These are phyloP conservation scores for Zaprionus bogoriensis DNA, from an alignment of 2,888 invertebrate genomes.

Conservation along the genomic window DNA sequence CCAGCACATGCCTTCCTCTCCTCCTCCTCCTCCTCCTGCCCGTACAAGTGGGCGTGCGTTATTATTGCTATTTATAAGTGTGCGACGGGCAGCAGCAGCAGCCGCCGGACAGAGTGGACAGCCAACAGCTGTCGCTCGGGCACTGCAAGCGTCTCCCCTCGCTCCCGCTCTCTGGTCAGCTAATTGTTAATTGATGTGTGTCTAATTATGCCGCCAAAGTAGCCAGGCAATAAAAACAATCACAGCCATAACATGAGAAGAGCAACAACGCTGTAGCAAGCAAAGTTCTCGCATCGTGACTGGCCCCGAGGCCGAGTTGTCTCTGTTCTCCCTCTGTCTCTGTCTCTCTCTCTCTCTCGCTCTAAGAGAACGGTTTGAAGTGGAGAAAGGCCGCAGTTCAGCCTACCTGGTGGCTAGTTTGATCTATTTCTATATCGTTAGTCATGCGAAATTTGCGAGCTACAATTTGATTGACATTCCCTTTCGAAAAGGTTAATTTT, in stretches of 20 bases:
- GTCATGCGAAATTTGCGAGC: not conserved
- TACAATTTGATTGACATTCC: no score
- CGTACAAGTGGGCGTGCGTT: conserved; percentile 47
- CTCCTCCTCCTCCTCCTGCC: not conserved
- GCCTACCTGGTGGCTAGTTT: not conserved
- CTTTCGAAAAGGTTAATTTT: no score
- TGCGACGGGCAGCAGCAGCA: no score
- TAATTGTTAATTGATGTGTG: conserved; percentile 82
- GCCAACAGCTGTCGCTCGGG: conserved; percentile 60
- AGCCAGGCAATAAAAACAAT: conserved; percentile 76
- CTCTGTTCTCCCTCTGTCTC: not conserved
- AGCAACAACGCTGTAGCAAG: conserved; percentile 15
- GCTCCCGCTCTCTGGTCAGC: conserved; percentile 26
- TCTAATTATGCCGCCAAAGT: conserved; percentile 78
- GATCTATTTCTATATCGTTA: not conserved
- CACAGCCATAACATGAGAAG: conserved; percentile 47
- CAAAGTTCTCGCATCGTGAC: conserved; percentile 45
- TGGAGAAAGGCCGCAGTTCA: no score
- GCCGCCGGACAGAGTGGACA: no score
- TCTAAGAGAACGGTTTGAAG: not conserved
- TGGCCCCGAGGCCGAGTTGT: conserved; percentile 11
- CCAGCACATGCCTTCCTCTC: not conserved
- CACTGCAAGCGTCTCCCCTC: not conserved
- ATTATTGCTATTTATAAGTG: conserved; percentile 56
- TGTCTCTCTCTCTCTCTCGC: not conserved